Conservation (phyloP, 2,113 vertebrate species). For the Burhinus bistriatus region DNA sequence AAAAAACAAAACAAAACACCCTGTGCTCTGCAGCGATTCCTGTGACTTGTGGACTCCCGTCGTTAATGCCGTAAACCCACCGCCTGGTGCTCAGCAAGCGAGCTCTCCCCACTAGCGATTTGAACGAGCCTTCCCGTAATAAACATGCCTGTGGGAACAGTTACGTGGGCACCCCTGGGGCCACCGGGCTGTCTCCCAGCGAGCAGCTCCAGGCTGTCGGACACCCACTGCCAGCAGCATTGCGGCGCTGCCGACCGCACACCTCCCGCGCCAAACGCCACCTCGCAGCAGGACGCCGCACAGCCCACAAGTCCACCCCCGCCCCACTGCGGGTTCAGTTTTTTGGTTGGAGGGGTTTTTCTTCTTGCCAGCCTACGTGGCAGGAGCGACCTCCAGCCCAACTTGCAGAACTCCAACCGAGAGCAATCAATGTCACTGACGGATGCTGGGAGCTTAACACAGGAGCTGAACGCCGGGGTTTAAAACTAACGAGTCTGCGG, state of each 20-base stretch:
- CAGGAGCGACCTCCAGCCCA: too few relatives aligned
- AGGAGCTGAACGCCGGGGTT: fast-evolving
- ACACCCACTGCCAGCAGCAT: too few relatives aligned
- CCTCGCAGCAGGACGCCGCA: background rate
- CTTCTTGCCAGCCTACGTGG: background rate
- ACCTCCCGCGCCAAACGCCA: too few relatives aligned
- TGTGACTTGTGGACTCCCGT: background rate
- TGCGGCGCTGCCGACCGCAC: background rate
- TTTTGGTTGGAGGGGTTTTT: background rate
- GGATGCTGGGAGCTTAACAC: background rate
- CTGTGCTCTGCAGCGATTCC: background rate
- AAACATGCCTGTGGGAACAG: fast-evolving
- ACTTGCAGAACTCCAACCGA: background rate
- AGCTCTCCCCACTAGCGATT: background rate
- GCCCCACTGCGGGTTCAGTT: background rate
- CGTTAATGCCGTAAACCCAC: background rate
- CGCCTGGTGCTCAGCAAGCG: background rate
- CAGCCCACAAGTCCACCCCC: background rate
- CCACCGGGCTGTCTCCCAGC: background rate
- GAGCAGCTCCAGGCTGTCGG: background rate
- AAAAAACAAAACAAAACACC: background rate
- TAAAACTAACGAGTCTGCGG: background rate
- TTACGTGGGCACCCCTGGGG: background rate
- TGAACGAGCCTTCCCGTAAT: background rate
- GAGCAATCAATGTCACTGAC: background rate